Percentiles rank a stretch among this genome's conserved stretches.
These are phyloP conservation scores for Gambusia holbrooki DNA, from an alignment of 2,113 vertebrate species.

Conservation along the genomic window DNA sequence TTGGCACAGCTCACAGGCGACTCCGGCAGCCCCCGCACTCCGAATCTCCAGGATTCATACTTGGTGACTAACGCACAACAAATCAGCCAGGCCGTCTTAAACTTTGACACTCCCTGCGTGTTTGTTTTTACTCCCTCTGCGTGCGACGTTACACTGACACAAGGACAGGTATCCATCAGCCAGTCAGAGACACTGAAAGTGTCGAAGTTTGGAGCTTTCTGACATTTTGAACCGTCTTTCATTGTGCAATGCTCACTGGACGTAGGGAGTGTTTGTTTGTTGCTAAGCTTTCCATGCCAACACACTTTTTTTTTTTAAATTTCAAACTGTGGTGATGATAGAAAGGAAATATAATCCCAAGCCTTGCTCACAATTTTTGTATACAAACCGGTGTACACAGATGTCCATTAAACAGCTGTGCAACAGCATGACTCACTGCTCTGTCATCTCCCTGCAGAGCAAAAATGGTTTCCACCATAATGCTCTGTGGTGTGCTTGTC, in stretches of 20 bases:
- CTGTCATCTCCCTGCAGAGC: slow-evolving; percentile 12
- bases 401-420: neutral
- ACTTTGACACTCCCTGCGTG: neutral
- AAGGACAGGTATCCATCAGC: neutral
- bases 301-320: neutral
- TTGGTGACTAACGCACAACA: slow-evolving; percentile 1
- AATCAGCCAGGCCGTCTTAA: neutral
- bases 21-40: neutral
- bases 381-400: neutral
- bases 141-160: neutral
- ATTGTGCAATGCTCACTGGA: neutral
- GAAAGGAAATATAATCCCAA: neutral
- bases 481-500: neutral
- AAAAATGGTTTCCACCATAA: neutral
- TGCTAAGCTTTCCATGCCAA: neutral
- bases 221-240: neutral
- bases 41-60: neutral
- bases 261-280: neutral
- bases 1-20: neutral
- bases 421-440: slow-evolving; percentile 15
- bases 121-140: neutral
- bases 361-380: no score
- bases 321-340: neutral
- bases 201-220: neutral
- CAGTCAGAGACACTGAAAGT: neutral